Base-by-base conservation (phyloP, 2,888 invertebrate genomes). In the Caenorhabditis afra region DNA sequence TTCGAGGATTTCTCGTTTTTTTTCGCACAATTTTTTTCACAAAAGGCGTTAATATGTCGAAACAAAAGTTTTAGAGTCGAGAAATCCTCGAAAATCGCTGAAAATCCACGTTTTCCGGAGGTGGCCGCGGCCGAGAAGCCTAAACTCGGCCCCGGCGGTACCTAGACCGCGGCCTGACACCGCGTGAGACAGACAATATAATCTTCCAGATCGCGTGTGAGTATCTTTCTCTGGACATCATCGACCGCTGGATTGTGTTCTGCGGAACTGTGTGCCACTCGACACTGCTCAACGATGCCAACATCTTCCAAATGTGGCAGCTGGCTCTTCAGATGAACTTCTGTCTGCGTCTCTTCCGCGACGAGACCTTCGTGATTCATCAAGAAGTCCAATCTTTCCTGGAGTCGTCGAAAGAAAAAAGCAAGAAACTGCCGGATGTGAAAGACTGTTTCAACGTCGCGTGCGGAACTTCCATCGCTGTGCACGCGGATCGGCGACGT, bases 161-260 rank as follows among this genome's bases (percentile, higher is more conserved):
- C n/a, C n/a, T n/a, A n/a, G n/a, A n/a, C n/a, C n/a, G n/a, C n/a
- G n/a, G n/a, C n/a, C n/a, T n/a, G n/a, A n/a, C n/a, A n/a, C n/a
- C n/a, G n/a, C n/a, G n/a, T n/a, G n/a, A n/a, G n/a, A n/a, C n/a
- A n/a, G n/a, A n/a, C n/a, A 62, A 62, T 45, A 57, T 11, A 12
- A 12, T 37, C 8, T 45, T 79, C 74, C 85, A 92, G 92, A 96
- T 97, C 93, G 97, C 97, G 1, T 98, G 97, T 91, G 99, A 99
- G 92, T 98, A 95, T 91, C 92, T 99, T 59, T 97, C 98, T 0
- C 91, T 98, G 76, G 98, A 99, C 90, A 93, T 94, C 45, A 94
- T 99, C 93, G 99, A 99, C 90, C 93, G 96, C 88, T 99, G 97
- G 97, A 94, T 99, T 29, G 95, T 98, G 86, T 95, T 98, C 91